Evolutionary conservation across 2,113 vertebrate species (phyloP).

Genomic region (Oceanodroma tethys): DNA sequence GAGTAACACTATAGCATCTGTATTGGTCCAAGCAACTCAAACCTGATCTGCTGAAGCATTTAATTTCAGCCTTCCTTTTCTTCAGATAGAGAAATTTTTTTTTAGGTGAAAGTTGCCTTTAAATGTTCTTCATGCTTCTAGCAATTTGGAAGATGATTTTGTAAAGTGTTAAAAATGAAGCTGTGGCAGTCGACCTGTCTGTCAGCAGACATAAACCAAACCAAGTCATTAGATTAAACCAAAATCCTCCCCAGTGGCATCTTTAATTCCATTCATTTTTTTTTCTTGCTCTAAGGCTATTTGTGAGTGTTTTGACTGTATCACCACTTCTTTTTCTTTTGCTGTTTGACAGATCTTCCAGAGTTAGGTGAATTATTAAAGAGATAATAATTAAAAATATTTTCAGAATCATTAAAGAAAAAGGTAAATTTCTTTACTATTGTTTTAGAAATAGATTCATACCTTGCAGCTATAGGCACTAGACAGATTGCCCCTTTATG

Average conservation of each 20-base stretch:
- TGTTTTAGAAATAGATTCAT: background rate
- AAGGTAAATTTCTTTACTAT: background rate
- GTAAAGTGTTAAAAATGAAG: background rate
- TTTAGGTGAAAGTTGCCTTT: constrained; percentile 1
- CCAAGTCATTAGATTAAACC: background rate
- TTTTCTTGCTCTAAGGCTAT: constrained; percentile 23
- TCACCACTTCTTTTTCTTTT: constrained; percentile 10
- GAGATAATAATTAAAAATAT: background rate
- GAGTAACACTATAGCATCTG: background rate
- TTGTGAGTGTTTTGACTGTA: background rate
- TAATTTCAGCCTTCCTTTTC: constrained; percentile 36
- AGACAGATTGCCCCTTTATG: background rate
- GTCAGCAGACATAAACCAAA: constrained; percentile 16
- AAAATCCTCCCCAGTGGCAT: background rate
- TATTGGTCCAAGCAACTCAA: background rate
- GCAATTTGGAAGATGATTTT: constrained; percentile 27
- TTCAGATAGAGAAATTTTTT: constrained; percentile 16
- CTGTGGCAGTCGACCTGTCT: background rate
- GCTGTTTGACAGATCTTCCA: background rate
- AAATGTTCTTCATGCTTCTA: background rate
- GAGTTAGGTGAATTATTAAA: background rate
- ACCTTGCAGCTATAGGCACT: background rate
- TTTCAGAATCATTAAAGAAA: constrained; percentile 16
- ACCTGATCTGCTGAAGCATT: background rate
- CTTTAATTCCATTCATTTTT: constrained; percentile 47